phyloP scores from a whole-genome alignment of 1,140 invertebrate genomes.

The Dendrolimus kikuchii region DNA sequence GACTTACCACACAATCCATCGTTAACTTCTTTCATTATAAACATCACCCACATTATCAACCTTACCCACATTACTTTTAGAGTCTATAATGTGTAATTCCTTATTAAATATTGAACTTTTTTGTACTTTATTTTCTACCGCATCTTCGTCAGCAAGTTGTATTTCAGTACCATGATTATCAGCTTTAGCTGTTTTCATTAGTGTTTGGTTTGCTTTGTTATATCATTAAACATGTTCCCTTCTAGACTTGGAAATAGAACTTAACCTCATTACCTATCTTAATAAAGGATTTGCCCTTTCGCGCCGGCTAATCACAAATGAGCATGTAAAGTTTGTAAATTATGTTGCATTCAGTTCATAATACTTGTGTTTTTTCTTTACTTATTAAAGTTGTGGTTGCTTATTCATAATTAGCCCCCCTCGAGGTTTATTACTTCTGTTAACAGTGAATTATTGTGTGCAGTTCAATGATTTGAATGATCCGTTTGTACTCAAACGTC shows the following conservation, averaged over 20 bases:
- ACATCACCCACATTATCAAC: slow-evolving; percentile 47
- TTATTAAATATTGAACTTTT: slow-evolving; percentile 56
- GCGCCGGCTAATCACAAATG: slow-evolving; percentile 71
- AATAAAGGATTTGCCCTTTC: slow-evolving; percentile 72
- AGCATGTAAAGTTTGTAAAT: slow-evolving; percentile 71
- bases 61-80: slow-evolving; percentile 35
- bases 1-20: slow-evolving; percentile 72
- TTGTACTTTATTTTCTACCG: slow-evolving; percentile 66
- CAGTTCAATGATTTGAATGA: slow-evolving; percentile 47
- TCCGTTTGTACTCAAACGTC: slow-evolving; percentile 29
- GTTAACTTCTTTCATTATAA: slow-evolving; percentile 70
- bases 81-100: slow-evolving; percentile 44
- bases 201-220: slow-evolving; percentile 38
- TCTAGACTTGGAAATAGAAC: slow-evolving; percentile 35
- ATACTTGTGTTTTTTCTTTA: slow-evolving; percentile 56
- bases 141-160: slow-evolving; percentile 60
- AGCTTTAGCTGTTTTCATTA: slow-evolving; percentile 38
- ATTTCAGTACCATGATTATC: slow-evolving; percentile 31
- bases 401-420: slow-evolving; percentile 71
- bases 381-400: slow-evolving; percentile 54
- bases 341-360: slow-evolving; percentile 67
- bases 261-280: slow-evolving; percentile 73
- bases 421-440: slow-evolving; percentile 68
- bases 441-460: slow-evolving; percentile 46
- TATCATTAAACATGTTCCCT: slow-evolving; percentile 22